These are phyloP conservation scores for Prunella strophiata DNA, from an alignment of 2,797 vertebrate species.

Conservation along the genomic window DNA sequence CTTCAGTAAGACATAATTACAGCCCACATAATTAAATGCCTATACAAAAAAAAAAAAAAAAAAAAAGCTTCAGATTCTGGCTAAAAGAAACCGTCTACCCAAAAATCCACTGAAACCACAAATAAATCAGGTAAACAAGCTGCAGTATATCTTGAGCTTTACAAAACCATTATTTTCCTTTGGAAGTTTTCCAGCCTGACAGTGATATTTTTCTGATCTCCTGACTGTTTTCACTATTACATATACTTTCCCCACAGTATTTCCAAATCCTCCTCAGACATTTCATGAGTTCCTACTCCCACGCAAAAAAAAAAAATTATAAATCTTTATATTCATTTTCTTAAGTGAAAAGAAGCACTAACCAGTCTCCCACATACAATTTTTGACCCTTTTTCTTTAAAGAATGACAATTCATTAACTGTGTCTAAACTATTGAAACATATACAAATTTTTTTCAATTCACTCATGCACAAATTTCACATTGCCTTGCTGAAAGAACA, in stretches of 20 bases:
- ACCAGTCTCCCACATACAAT: not conserved
- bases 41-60: not conserved
- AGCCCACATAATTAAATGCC: not conserved
- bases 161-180: not conserved
- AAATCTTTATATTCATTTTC: not conserved
- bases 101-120: not conserved
- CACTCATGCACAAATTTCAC: not conserved
- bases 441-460: not conserved
- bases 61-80: not conserved
- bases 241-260: not conserved
- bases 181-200: not conserved
- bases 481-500: not conserved
- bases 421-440: not conserved
- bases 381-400: not conserved
- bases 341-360: not conserved
- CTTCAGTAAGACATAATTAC: not conserved
- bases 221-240: not conserved
- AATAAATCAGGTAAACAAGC: not conserved
- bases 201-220: not conserved
- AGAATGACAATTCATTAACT: not conserved
- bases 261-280: not conserved
- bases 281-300: not conserved
- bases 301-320: not conserved
- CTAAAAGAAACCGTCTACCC: not conserved
- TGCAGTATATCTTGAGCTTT: not conserved